Evolutionary conservation across 2,888 invertebrate species (phyloP).

Genomic region (Dioctria linearis): DNA sequence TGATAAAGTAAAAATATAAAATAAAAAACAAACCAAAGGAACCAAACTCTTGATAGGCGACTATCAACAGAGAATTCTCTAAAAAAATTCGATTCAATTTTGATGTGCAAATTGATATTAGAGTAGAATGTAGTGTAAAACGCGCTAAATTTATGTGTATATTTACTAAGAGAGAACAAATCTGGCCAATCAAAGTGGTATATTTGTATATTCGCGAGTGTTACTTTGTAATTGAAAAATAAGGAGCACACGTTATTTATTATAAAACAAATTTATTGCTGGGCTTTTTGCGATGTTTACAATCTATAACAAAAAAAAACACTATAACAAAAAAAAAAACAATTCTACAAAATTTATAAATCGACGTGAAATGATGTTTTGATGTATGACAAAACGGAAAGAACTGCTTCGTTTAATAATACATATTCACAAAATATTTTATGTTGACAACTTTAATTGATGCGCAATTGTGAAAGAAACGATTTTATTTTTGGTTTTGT

Average conservation of each 20-base stretch:
- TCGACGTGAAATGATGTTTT: slow-evolving; percentile 17
- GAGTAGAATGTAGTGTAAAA: slow-evolving; percentile 21
- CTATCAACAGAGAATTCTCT: slow-evolving; percentile 40
- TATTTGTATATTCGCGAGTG: slow-evolving; percentile 47
- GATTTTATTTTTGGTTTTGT: no score
- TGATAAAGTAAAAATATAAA: slow-evolving; percentile 5
- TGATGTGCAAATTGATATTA: slow-evolving; percentile 43
- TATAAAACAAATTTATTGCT: slow-evolving; percentile 56
- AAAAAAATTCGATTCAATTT: slow-evolving; percentile 41
- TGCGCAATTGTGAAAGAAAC: no score
- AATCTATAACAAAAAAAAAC: slow-evolving; percentile 54
- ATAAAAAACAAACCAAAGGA: slow-evolving; percentile 49
- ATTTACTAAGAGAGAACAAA: slow-evolving; percentile 48
- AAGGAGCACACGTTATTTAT: slow-evolving; percentile 16
- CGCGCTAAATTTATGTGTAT: slow-evolving; percentile 29
- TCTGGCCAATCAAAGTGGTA: slow-evolving; percentile 31
- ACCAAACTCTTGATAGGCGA: slow-evolving; percentile 52
- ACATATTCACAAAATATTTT: no score
- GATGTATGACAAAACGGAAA: background rate
- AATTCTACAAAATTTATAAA: background rate
- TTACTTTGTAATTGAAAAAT: background rate
- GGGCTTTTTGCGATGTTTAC: slow-evolving; percentile 60
- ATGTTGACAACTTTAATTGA: no score
- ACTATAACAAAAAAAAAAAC: background rate
- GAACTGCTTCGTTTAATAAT: background rate